A percentile compares a stretch with the other conserved stretches of the same genome.
These are phyloP conservation scores for Poeciliopsis retropinna DNA, from an alignment of 2,113 vertebrate species.

Conservation along the genomic window DNA sequence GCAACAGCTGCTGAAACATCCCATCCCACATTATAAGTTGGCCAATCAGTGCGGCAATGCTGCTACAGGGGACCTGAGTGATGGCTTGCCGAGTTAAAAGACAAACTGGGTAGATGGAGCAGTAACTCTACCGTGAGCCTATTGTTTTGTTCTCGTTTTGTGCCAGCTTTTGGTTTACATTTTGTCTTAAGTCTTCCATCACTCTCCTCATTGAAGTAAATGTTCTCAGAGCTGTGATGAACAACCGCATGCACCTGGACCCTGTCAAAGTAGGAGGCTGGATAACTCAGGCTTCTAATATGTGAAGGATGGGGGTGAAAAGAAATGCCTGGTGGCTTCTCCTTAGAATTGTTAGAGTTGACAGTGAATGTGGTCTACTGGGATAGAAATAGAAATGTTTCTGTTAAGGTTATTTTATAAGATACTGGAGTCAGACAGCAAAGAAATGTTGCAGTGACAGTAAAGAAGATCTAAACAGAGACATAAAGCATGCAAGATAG, in stretches of 20 bases:
- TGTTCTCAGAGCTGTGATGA: not conserved
- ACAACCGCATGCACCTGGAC: not conserved
- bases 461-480: not conserved
- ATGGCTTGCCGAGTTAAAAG: constrained; percentile 24
- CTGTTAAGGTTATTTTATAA: not conserved
- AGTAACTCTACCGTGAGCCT: not conserved
- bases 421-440: not conserved
- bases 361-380: not conserved
- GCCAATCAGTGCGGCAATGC: constrained; percentile 42
- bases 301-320: constrained; percentile 13
- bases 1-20: constrained; percentile 61
- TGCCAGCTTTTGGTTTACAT: not conserved
- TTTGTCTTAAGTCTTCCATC: not conserved
- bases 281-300: not conserved
- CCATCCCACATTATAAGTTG: constrained; percentile 33
- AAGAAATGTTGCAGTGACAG: not conserved
- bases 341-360: not conserved
- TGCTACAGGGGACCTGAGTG: constrained; percentile 36
- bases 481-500: not conserved
- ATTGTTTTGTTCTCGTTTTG: not conserved
- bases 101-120: constrained; percentile 16
- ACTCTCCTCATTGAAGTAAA: not conserved
- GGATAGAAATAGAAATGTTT: not conserved
- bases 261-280: constrained; percentile 7
- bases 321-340: constrained; percentile 13